Percentiles rank a stretch among this genome's conserved stretches.
phyloP scores from a whole-genome alignment of 2,797 vertebrate species.

The Varecia variegata region DNA sequence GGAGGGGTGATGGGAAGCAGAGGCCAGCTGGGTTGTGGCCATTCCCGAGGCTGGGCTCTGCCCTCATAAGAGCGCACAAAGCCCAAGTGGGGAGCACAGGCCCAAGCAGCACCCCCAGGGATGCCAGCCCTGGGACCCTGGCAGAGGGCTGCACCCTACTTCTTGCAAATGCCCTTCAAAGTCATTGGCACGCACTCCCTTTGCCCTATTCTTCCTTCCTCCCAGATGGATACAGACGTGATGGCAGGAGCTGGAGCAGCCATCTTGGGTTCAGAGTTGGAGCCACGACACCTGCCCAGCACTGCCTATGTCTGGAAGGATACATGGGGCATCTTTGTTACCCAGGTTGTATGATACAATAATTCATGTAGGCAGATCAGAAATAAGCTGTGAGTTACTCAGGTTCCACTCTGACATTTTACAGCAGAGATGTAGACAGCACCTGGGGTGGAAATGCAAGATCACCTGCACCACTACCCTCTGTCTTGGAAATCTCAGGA shows the following conservation, averaged over 20 bases:
- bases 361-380: no score
- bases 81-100: fast-evolving
- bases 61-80: fast-evolving
- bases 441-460: not conserved
- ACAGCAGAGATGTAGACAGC: not conserved
- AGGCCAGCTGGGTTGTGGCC: not conserved
- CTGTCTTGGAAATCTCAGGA: not conserved
- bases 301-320: not conserved
- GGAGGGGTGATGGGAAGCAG: not conserved
- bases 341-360: fast-evolving
- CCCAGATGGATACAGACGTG: not conserved
- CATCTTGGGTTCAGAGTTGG: not conserved
- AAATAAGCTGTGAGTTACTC: fast-evolving
- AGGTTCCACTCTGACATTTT: not conserved
- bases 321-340: not conserved
- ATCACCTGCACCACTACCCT: fast-evolving
- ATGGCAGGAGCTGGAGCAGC: not conserved
- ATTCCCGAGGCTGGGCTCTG: not conserved
- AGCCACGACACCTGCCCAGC: not conserved
- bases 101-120: not conserved
- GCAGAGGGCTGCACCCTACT: not conserved
- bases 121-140: not conserved
- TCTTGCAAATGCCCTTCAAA: not conserved
- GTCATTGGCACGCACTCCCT: fast-evolving
- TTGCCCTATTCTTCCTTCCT: not conserved